Evolutionary conservation across 92 coral and sea anemone genomes (phyloP), one percentile per base, ranked within the genome.

Genomic region (Zoanthus sansibaricus): DNA sequence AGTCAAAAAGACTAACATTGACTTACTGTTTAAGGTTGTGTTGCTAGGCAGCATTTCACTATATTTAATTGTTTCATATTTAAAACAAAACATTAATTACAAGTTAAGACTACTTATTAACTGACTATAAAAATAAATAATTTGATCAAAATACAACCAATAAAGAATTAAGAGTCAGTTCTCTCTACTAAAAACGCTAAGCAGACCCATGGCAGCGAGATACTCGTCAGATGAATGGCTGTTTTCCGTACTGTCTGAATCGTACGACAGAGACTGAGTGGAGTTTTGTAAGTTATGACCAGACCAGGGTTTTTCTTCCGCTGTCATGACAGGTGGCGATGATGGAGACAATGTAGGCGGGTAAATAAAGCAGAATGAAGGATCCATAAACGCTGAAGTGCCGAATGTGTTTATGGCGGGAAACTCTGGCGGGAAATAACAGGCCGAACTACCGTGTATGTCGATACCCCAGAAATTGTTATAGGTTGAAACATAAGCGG

Each of bases 201-300:
- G 86, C 59, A 25, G 25, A 25, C 25, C 25, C 25, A 25, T 25
- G 25, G 25, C 25, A 25, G 25, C 25, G 25, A 25, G 64, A 17
- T 91, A 91, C 52, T 91, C 96, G 45, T 91, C 96, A 9, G 66
- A 47, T 48, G 90, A 86, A 67, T 86, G 92, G 20, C 89, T 87
- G 16, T 78, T 54, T 75, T 33, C 84, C 14, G 54, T 69, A 16
- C 86, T 80, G 90, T 75, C 80, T 49, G 89, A 73, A 11, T 72
- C 73, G 55, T 75, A 59, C 52, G 3, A 11, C 9, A n/a, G 33
- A 66, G 92, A 25, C 25, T 25, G 87, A 47, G 88, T 32, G 6
- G 79, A 83, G 47, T n/a, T 51, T n/a, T 32, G 72, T 11, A 72
- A 18, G 44, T 14, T 30, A 7, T 42, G 59, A 55, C 47, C 77